These are phyloP conservation scores for Drosophila prolongata DNA, from an alignment of 2,888 invertebrate species.

Conservation along the genomic window DNA sequence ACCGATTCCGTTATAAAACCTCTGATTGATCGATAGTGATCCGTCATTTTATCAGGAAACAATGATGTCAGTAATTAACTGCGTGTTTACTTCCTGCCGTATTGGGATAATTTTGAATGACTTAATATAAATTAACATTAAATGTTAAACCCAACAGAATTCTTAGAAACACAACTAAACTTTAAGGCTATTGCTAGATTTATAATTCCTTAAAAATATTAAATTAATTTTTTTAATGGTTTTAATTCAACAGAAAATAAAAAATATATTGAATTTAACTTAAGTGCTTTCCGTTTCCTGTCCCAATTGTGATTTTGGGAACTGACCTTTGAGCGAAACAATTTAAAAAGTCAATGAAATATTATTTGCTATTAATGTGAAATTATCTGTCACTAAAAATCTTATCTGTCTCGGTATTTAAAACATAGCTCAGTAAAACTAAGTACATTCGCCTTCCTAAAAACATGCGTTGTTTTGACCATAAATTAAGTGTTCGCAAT, in stretches of 20 bases:
- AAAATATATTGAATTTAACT: too few relatives aligned
- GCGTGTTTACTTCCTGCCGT: neutral
- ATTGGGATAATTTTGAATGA: too few relatives aligned
- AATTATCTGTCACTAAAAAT: too few relatives aligned
- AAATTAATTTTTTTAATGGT: too few relatives aligned
- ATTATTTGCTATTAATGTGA: neutral
- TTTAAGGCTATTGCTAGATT: too few relatives aligned
- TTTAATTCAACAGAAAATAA: too few relatives aligned
- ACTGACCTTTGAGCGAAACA: too few relatives aligned
- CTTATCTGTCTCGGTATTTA: neutral
- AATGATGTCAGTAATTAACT: slow-evolving; percentile 3
- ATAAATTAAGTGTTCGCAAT: slow-evolving; percentile 10
- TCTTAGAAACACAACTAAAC: too few relatives aligned
- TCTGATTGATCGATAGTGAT: slow-evolving; percentile 6
- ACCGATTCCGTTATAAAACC: slow-evolving; percentile 13
- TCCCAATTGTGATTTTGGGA: neutral
- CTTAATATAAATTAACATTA: too few relatives aligned
- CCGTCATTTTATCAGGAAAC: slow-evolving; percentile 3
- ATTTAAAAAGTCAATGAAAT: neutral
- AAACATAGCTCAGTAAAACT: neutral
- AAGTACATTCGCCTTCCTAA: neutral
- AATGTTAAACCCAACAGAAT: too few relatives aligned
- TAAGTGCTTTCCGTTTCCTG: too few relatives aligned
- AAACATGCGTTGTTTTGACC: slow-evolving; percentile 3
- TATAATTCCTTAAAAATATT: neutral